These are phyloP conservation scores for Pogona vitticeps DNA, from an alignment of 2,113 vertebrate species.

Conservation along the genomic window DNA sequence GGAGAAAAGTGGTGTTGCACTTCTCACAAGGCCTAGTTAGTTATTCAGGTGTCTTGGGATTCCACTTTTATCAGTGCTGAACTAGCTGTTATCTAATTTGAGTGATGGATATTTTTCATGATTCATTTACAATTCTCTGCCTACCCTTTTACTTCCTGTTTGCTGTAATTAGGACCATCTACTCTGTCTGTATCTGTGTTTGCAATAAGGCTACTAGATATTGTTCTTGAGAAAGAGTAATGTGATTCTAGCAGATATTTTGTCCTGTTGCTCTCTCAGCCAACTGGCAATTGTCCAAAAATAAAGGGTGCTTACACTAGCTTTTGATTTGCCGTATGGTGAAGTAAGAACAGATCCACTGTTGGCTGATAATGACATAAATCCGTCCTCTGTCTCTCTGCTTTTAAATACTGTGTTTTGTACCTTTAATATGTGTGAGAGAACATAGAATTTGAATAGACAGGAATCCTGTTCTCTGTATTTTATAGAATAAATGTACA, in stretches of 20 bases:
- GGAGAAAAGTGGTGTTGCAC: not conserved
- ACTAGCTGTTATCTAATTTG: constrained; percentile 7
- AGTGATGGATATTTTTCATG: not conserved
- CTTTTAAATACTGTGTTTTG: not conserved
- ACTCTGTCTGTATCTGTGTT: not conserved
- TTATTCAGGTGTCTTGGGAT: not conserved
- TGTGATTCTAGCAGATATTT: constrained; percentile 40
- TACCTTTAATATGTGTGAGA: not conserved
- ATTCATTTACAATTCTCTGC: constrained; percentile 28
- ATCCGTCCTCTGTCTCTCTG: constrained; percentile 5
- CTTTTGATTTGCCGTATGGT: constrained; percentile 33
- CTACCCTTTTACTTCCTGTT: not conserved
- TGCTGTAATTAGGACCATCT: constrained; percentile 10
- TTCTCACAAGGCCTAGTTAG: not conserved
- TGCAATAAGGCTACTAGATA: constrained; percentile 24
- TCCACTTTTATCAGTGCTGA: constrained; percentile 2
- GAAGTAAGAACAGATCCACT: constrained; percentile 1
- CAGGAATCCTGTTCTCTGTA: not conserved
- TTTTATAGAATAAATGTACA: not conserved
- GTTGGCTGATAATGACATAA: not conserved
- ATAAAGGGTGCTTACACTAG: constrained; percentile 26
- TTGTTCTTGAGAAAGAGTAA: constrained; percentile 7
- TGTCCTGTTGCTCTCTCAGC: constrained; percentile 28
- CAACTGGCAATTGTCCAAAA: constrained; percentile 36
- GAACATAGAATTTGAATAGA: not conserved